Evolutionary conservation across 2,888 invertebrate species (phyloP).

Genomic region (Liopterus haemorrhoidalis): DNA sequence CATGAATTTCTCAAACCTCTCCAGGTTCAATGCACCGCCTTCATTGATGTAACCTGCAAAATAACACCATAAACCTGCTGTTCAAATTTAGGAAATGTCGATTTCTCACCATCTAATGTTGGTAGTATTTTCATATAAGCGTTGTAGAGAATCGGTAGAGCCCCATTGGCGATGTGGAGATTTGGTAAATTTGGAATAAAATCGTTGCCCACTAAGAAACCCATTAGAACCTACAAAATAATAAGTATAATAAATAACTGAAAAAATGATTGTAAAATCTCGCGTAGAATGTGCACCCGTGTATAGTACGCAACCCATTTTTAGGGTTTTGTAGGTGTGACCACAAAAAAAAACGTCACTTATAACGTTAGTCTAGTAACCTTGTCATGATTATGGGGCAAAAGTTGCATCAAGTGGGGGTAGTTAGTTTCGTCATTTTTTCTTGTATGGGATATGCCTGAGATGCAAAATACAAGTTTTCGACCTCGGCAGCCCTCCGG

Average conservation of each 20-base stretch:
- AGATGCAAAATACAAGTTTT: too few relatives aligned
- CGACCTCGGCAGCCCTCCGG: too few relatives aligned
- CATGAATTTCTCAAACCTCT: conserved; percentile 80
- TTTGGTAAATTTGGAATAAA: conserved; percentile 95
- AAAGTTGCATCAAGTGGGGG: too few relatives aligned
- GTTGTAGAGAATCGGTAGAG: conserved; percentile 78
- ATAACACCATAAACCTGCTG: neutral
- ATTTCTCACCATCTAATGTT: conserved; percentile 67
- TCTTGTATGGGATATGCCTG: too few relatives aligned
- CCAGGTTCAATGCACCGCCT: conserved; percentile 73
- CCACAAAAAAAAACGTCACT: too few relatives aligned
- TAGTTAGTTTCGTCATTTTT: too few relatives aligned
- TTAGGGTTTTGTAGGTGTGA: too few relatives aligned
- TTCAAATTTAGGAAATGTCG: conserved; percentile 1
- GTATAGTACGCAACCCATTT: too few relatives aligned
- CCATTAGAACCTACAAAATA: conserved; percentile 67
- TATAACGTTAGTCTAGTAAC: too few relatives aligned
- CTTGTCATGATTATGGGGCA: too few relatives aligned
- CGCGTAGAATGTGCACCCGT: too few relatives aligned
- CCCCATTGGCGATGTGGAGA: conserved; percentile 87
- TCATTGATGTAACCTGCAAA: conserved; percentile 86
- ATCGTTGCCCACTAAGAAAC: conserved; percentile 95
- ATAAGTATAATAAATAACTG: conserved; percentile 1
- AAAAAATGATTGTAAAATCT: too few relatives aligned
- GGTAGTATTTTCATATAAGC: conserved; percentile 85